These are phyloP conservation scores for Megaustenia siamemsis DNA, from an alignment of 2,888 invertebrate genomes.

Conservation along the genomic window DNA sequence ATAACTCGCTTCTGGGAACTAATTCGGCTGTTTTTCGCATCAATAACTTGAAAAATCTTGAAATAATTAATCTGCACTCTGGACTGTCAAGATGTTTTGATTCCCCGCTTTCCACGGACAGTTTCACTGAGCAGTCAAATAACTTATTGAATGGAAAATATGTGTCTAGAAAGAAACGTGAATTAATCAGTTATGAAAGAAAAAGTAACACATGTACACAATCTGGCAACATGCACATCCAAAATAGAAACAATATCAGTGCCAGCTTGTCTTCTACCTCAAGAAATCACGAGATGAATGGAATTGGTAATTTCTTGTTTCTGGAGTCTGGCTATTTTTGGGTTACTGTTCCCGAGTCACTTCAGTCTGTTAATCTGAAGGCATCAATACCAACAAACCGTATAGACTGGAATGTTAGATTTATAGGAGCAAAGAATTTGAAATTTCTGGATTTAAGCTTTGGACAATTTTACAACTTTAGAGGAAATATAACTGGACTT, in stretches of 20 bases:
- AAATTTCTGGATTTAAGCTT: not conserved
- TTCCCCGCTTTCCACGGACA: not conserved
- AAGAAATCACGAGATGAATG: not conserved
- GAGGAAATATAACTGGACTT: slow-evolving; percentile 5
- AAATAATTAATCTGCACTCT: not conserved
- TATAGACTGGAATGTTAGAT: not conserved
- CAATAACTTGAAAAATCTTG: slow-evolving; percentile 1
- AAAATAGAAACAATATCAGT: not conserved
- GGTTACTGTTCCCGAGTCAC: not conserved
- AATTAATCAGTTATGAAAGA: not conserved
- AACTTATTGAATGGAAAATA: too few species aligned
- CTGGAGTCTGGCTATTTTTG: not conserved
- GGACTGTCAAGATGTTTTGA: not conserved
- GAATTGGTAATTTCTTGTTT: too few species aligned
- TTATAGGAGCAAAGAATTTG: slow-evolving; percentile 1
- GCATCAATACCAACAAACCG: not conserved
- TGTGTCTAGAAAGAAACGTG: too few species aligned
- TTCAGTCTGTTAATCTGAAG: not conserved
- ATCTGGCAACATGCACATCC: not conserved
- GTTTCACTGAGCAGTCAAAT: not conserved
- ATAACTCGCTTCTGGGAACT: not conserved
- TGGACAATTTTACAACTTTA: not conserved
- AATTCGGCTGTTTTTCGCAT: not conserved
- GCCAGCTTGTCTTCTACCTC: not conserved
- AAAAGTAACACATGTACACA: not conserved